These are phyloP conservation scores for Microctonus aethiopoides DNA, from an alignment of 2,888 invertebrate species.

Conservation along the genomic window DNA sequence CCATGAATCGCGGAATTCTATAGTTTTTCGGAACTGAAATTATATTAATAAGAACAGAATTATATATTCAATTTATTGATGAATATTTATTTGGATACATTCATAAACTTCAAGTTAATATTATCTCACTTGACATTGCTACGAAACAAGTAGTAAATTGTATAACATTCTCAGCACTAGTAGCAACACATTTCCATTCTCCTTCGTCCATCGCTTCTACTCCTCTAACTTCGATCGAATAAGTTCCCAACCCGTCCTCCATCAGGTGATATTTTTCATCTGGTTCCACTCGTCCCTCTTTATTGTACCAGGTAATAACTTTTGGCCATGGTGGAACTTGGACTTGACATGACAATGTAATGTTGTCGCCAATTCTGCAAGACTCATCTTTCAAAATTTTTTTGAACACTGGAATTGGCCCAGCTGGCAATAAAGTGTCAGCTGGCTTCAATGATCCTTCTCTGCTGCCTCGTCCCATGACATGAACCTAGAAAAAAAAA, in stretches of 20 bases:
- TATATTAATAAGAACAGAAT: not conserved
- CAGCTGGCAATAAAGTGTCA: constrained; percentile 72
- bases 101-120: too few species aligned
- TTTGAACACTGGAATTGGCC: constrained; percentile 83
- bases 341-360: constrained; percentile 82
- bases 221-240: constrained; percentile 79
- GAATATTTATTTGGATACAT: not conserved
- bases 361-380: constrained; percentile 81
- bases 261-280: constrained; percentile 78
- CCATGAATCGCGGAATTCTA: constrained; percentile 89
- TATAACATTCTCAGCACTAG: constrained; percentile 79
- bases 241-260: constrained; percentile 87
- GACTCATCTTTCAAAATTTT: constrained; percentile 80
- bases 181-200: constrained; percentile 90
- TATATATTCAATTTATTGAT: constrained; percentile 14
- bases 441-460: constrained; percentile 78
- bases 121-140: constrained; percentile 79
- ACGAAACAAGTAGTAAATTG: constrained; percentile 81
- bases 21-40: constrained; percentile 87
- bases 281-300: constrained; percentile 80
- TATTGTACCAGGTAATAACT: constrained; percentile 87
- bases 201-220: constrained; percentile 87
- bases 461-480: constrained; percentile 78
- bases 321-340: constrained; percentile 89
- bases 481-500: constrained; percentile 73